Evolutionary conservation across 2,113 vertebrate species (phyloP).

Genomic region (Dipodomys ordii): DNA sequence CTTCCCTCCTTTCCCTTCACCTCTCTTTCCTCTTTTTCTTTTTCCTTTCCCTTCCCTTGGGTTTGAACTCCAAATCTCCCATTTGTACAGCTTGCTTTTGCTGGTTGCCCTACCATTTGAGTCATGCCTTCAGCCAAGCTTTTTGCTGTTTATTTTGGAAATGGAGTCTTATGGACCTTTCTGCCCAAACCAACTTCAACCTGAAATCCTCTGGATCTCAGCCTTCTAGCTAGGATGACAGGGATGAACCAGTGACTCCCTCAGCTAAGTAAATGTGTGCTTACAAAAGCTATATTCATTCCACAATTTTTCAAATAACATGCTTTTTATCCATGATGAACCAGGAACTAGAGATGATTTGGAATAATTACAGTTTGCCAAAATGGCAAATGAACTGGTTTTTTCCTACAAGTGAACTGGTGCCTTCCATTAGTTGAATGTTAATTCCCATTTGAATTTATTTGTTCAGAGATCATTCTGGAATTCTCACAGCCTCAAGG

Average conservation of each 20-base stretch:
- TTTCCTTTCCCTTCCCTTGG: too few relatives aligned
- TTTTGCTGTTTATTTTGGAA: too few relatives aligned
- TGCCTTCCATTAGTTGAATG: background rate
- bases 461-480: background rate
- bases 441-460: background rate
- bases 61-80: too few relatives aligned
- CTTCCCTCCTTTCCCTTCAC: too few relatives aligned
- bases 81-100: too few relatives aligned
- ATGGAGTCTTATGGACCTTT: too few relatives aligned
- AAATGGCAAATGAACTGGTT: background rate
- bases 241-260: background rate
- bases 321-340: background rate
- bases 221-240: too few relatives aligned
- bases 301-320: background rate
- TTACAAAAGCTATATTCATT: background rate
- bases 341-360: background rate
- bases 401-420: background rate
- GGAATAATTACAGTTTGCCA: background rate
- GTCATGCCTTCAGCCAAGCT: too few relatives aligned
- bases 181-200: too few relatives aligned
- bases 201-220: too few relatives aligned
- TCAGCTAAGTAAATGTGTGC: background rate
- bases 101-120: too few relatives aligned
- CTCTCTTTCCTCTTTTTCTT: too few relatives aligned
- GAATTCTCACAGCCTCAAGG: background rate